Evolutionary conservation across 2,888 invertebrate genomes (phyloP), one percentile per base, ranked within the genome.

Genomic region (Patella ulyssiponensis): DNA sequence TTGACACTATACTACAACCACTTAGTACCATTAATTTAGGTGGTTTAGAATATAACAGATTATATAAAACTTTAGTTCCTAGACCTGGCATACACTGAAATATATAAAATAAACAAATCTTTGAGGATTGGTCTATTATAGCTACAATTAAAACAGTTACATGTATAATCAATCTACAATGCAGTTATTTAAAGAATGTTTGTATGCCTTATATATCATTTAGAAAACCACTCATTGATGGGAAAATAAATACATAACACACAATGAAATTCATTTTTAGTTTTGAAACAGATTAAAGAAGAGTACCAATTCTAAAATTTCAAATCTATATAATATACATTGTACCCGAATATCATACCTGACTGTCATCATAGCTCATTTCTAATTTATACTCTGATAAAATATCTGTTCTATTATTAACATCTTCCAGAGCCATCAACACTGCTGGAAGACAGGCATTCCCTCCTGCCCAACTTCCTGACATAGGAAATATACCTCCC

Each of bases 401-500:
- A 86, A 99, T 94, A 93, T 97, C 96, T 81, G 94, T 94, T 86
- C 95, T 94, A 76, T 94, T 95, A 93, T 99, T 99, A 85, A 99
- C 98, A 93, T 99, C 98, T 88, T 96, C 96, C 89, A 99, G 94
- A 56, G 99, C 99, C 93, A 99, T 94, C 91, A 96, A 95, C 79
- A 98, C 98, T 71, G 99, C 99, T 58, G 99, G 99, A 94, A 96
- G 96, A 93, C 99, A 99, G 14, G 98, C 98, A 94, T 97, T 96
- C 5, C 99, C 99, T 56, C 99, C 99, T 90, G 98, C 98, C 98
- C 98, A 99, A 86, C 98, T 98, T 74, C 98, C 98, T 77, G 94
- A 95, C 93, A 99, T 98, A 64, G 99, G 99, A 92, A 99, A 99
- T 90, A 99, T 98, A 76, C 98, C 99, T 77, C 98, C 99, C 70